Base-by-base conservation (phyloP, 2,888 invertebrate species). In the Vanessa cardui region DNA sequence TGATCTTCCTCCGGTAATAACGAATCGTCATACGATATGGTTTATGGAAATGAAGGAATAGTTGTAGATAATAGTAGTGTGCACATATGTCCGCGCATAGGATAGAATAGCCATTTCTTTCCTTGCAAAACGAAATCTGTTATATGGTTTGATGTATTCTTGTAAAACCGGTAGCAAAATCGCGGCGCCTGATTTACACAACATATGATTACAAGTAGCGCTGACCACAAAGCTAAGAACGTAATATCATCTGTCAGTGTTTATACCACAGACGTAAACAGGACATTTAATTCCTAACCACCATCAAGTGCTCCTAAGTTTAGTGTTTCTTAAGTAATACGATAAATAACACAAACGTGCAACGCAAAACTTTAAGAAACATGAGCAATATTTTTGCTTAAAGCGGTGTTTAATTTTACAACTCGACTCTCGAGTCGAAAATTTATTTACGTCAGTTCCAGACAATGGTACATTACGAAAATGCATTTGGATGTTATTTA, bases 361-460 rank as follows among this genome's bases (percentile, higher is more conserved):
- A 15, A 47, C 45, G 58, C 56, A 61, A 65, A 65, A 60, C 54
- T 65, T 65, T 47, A 61, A 60, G 60, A 52, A 60, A 54, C 54
- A 18, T 46, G 52, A 45, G 39, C 59, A n/a, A 65, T 60, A 60
- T 47, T 60, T 65, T 47, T 46, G 15, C 54, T 47, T 54, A 60
- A 65, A 65, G 60, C 47, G 21, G 54, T 45, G 54, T 65, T 65
- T 65, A 65, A 65, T 54, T 61, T 64, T 54, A 47, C 56, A 26
- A 26, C 66, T 62, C 54, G 62, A 66, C 62, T 61, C 62, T 62
- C 62, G 21, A 62, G 61, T 52, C 62, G 39, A 56, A 62, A 62
- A 66, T 66, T 66, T 69, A 71, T 71, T 71, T 66, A 60, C 69
- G 59, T 58, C 62, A 47, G 59, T 56, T 33, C 54, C 46, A 26